Evolutionary conservation across 2,888 invertebrate genomes (phyloP), one percentile per base, ranked within the genome.

Genomic region (Spialia ferax): DNA sequence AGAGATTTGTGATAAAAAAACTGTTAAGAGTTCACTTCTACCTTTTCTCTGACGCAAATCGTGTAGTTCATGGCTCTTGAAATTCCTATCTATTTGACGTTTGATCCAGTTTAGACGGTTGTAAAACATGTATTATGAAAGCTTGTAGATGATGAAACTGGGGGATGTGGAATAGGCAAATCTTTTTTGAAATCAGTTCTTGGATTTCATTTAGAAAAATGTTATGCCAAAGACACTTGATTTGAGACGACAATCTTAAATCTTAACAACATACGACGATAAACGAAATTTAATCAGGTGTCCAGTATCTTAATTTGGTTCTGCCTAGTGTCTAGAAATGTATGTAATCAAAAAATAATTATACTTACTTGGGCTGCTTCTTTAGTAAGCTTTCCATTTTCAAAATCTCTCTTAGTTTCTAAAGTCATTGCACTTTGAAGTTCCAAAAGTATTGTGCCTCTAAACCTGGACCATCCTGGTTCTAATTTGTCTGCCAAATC

Each of bases 401-500:
- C 91, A 71, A 88, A 95, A 50, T 95, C 94, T 35, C 94, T 87
- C 74, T 95, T 95, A 0, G 95, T 94, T 75, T 95, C 94, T 26
- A 95, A 87, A 0, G 95, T 94, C 84, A 96, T 88, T 0, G 95
- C 94, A 50, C 95, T 94, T 79, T 96, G 96, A 15, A 96, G 84
- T 70, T 96, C 96, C 42, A 96, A 86, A 0, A 96, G 84, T 15
- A 97, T 81, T 4, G 94, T 94, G 0, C 96, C 96, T 8, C 96
- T 89, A 74, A 96, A 95, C 71, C 94, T 91, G 1, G 96, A 94
- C 86, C 91, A 94, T 2, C 96, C 96, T 1, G 96, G 96, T 69
- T 96, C 96, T 59, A 97, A 79, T 20, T 94, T 85, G 57, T 96
- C 95, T 11, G 96, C 94, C 48, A 96, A 76, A 55, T 95, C 94